Evolutionary conservation across 92 coral and sea anemone species (phyloP), one percentile per base, ranked within the genome.

Genomic region (Porites divaricata): DNA sequence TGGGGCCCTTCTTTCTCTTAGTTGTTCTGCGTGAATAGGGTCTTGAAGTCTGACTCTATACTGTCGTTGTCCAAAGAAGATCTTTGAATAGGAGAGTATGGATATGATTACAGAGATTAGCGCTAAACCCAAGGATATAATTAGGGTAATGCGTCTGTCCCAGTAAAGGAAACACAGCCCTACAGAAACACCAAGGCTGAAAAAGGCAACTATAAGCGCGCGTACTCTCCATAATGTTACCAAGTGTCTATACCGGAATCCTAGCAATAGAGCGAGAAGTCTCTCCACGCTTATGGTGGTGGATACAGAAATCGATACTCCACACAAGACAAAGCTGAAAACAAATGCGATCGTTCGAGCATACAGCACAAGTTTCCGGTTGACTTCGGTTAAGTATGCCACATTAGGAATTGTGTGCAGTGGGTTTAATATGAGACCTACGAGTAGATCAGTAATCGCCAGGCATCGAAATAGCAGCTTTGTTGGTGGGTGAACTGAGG

Each of bases 401-500:
- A 61, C n/a, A 61, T 3, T 16, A 16, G n/a, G 22, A 16, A 61
- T 61, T 16, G n/a, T 21, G n/a, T 16, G 65, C 8, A 61, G 20
- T 11, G 74, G 74, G 7, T 69, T 50, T 69, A 12, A 22, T 15
- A 70, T 8, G n/a, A 70, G 6, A 2, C 75, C 75, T 4, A 20
- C 23, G 57, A 12, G 19, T 2, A 70, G 56, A 70, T 70, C 75
- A 15, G 75, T 45, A 2, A 48, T 56, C 16, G 72, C 72, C 72
- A 67, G 41, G 72, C 41, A 67, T 20, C 72, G 72, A 67, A 21
- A 67, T 19, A 67, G 16, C 41, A 67, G 15, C 25, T 26, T 67
- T 67, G 72, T 67, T 24, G 72, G 72, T 26, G 72, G 72, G 25
- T 67, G 72, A 67, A 67, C 16, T 10, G 26, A 67, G 16, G 35